phyloP scores from a whole-genome alignment of 2,113 vertebrate genomes.

The Lampris megalopsis region DNA sequence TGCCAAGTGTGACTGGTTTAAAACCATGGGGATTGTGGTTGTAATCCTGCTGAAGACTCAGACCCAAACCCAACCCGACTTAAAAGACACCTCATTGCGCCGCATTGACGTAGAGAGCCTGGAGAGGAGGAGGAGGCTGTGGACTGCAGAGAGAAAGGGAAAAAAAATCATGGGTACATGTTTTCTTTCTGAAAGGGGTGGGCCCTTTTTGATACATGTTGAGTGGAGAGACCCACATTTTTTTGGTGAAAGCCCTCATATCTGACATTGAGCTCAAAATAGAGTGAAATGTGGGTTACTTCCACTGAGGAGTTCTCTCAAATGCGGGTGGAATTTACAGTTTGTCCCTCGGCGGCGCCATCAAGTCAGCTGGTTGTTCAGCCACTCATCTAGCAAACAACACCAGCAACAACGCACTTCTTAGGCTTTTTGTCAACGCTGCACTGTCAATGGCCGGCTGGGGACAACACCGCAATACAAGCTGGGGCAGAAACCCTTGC shows the following conservation, averaged over 20 bases:
- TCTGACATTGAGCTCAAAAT: conserved; percentile 70
- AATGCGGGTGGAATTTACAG: conserved; percentile 54
- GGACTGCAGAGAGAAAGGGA: conserved; percentile 32
- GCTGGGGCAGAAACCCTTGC: not conserved
- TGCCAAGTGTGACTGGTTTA: conserved; percentile 80
- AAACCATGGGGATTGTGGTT: conserved; percentile 73
- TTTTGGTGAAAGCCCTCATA: conserved; percentile 50
- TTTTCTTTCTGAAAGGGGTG: conserved; percentile 56
- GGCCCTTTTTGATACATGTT: conserved; percentile 47
- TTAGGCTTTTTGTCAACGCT: not conserved
- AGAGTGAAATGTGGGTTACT: conserved; percentile 76
- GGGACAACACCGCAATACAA: not conserved
- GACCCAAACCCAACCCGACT: conserved; percentile 63
- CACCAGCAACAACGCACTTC: not conserved
- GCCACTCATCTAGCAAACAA: conserved; percentile 31
- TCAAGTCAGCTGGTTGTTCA: conserved; percentile 54
- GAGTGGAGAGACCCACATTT: conserved; percentile 51
- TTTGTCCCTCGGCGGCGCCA: conserved; percentile 63
- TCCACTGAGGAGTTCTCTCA: conserved; percentile 68
- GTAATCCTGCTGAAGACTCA: conserved; percentile 72
- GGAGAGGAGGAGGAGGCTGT: conserved; percentile 52
- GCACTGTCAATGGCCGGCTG: conserved; percentile 2
- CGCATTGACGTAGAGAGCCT: conserved; percentile 55
- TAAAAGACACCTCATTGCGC: conserved; percentile 64
- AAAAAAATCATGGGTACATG: conserved; percentile 37